phyloP scores from a whole-genome alignment of 2,888 invertebrate species.

The Acanthosepion esculentum region DNA sequence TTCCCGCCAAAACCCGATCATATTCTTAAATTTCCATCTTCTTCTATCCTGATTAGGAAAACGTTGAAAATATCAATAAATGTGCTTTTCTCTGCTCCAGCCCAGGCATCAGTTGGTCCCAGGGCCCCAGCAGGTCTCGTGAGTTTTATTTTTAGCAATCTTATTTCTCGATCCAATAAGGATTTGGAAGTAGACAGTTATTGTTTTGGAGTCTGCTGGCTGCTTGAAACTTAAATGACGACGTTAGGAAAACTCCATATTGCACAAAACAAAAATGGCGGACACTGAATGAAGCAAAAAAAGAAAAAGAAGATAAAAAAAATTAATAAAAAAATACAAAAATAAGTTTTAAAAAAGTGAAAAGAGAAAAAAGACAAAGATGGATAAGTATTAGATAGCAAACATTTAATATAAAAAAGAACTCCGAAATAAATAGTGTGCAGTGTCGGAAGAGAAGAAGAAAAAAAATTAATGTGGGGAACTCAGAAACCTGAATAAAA shows the following conservation, averaged over 20 bases:
- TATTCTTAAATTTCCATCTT: not conserved
- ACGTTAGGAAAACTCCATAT: constrained; percentile 33
- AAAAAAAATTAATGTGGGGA: too few species aligned
- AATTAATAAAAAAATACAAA: not conserved
- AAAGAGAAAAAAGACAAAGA: not conserved
- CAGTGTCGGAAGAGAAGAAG: not conserved
- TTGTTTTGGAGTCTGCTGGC: not conserved
- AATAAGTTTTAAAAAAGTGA: not conserved
- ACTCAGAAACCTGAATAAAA: too few species aligned
- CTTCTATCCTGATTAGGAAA: not conserved
- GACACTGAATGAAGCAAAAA: not conserved
- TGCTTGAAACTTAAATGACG: not conserved
- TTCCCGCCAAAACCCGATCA: too few species aligned
- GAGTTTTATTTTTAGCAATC: not conserved
- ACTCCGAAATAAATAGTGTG: not conserved
- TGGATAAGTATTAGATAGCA: constrained; percentile 21
- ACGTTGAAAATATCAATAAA: constrained; percentile 3
- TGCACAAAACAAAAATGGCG: not conserved
- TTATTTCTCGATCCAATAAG: not conserved
- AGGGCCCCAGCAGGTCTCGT: not conserved
- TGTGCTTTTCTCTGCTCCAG: not conserved
- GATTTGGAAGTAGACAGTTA: constrained; percentile 6
- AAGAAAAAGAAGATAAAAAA: too few species aligned
- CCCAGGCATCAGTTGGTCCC: not conserved
- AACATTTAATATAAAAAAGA: not conserved